Conservation (phyloP, 2,888 invertebrate species). For the Linnaemya vulpina region DNA sequence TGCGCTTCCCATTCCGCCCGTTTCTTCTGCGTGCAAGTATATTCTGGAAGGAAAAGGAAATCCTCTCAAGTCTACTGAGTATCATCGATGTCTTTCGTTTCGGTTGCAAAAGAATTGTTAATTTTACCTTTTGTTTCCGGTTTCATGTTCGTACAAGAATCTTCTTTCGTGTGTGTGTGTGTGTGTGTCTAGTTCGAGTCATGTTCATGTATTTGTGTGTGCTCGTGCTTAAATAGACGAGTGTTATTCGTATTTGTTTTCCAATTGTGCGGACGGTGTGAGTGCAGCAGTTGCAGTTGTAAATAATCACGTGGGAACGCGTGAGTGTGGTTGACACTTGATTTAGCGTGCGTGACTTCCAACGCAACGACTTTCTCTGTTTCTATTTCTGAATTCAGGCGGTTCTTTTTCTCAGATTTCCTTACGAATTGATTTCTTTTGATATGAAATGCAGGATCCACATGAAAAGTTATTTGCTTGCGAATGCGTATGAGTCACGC, state of each 20-base stretch:
- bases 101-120: constrained; percentile 57
- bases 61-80: constrained; percentile 10
- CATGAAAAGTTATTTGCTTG: too few relatives aligned
- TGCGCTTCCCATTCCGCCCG: not conserved
- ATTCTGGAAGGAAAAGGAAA: constrained; percentile 28
- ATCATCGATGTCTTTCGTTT: constrained; percentile 18
- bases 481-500: too few relatives aligned
- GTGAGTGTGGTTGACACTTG: too few relatives aligned
- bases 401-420: too few relatives aligned
- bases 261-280: constrained; percentile 6
- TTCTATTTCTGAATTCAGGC: too few relatives aligned
- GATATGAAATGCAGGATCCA: too few relatives aligned
- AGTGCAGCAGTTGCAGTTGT: not conserved
- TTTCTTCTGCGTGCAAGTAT: not conserved
- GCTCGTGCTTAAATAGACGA: not conserved
- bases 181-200: not conserved
- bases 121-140: constrained; percentile 72
- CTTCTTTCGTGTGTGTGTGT: not conserved
- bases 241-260: constrained; percentile 11
- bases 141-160: constrained; percentile 60
- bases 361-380: too few relatives aligned
- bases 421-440: too few relatives aligned
- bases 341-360: too few relatives aligned
- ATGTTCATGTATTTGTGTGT: constrained; percentile 6
- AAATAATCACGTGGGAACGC: too few relatives aligned